Conservation (phyloP, 92 coral and sea anemone species). For the Porites evermanni region DNA sequence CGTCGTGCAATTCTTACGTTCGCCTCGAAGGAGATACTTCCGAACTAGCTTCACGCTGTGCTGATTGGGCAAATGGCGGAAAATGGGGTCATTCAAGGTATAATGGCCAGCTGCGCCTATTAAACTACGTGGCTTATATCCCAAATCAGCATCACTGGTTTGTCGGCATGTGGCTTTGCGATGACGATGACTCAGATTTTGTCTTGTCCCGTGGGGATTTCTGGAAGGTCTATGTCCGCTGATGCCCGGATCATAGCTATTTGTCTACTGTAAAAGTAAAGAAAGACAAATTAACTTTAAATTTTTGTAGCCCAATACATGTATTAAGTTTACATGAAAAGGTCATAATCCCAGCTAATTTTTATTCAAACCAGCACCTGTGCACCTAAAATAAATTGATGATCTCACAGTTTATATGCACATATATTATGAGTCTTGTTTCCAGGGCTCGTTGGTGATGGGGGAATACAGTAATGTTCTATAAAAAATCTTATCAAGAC, state of each 20-base stretch:
- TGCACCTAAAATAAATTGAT: too few relatives aligned
- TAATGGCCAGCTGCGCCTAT: slow-evolving; percentile 9
- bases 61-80: slow-evolving; percentile 27
- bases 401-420: too few relatives aligned
- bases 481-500: too few relatives aligned
- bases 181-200: slow-evolving; percentile 13
- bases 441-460: too few relatives aligned
- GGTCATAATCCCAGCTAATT: too few relatives aligned
- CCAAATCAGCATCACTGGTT: slow-evolving; percentile 27
- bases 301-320: too few relatives aligned
- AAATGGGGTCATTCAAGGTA: slow-evolving; percentile 3
- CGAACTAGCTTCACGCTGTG: slow-evolving; percentile 22
- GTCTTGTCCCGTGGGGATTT: slow-evolving; percentile 35
- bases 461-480: too few relatives aligned
- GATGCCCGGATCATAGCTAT: background rate
- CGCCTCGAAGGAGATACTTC: slow-evolving; percentile 33
- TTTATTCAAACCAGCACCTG: too few relatives aligned
- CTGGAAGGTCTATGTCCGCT: slow-evolving; percentile 51
- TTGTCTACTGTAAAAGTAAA: too few relatives aligned
- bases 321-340: too few relatives aligned
- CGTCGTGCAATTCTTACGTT: slow-evolving; percentile 7
- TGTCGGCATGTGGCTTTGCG: slow-evolving; percentile 42
- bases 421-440: too few relatives aligned
- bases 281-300: too few relatives aligned
- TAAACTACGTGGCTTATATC: slow-evolving; percentile 36